Conservation (phyloP, 2,113 vertebrate species). For the Passer domesticus region DNA sequence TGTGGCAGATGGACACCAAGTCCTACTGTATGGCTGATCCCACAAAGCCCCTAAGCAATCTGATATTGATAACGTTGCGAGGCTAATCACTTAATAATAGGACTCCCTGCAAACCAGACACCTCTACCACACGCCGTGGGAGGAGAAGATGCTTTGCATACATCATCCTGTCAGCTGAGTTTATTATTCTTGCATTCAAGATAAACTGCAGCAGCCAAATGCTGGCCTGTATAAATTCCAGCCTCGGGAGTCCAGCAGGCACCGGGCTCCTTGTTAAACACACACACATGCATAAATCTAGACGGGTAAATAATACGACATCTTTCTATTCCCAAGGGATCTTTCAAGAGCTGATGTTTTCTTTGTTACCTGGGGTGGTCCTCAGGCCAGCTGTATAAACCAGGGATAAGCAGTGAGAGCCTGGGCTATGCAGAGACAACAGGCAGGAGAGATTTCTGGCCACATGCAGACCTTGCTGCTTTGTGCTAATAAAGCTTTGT, state of each 20-base stretch:
- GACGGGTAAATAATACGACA: conserved; percentile 64
- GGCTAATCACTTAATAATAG: conserved; percentile 73
- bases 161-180: conserved; percentile 77
- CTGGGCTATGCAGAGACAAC: conserved; percentile 7
- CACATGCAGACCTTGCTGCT: conserved; percentile 33
- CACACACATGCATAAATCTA: conserved; percentile 71
- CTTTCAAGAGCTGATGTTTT: conserved; percentile 60
- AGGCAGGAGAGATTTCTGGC: conserved; percentile 55
- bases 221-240: conserved; percentile 80
- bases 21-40: conserved; percentile 21
- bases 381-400: conserved; percentile 68
- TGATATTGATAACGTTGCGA: conserved; percentile 64
- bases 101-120: conserved; percentile 67
- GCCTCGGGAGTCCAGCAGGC: conserved; percentile 65
- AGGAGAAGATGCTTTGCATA: conserved; percentile 75
- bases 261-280: conserved; percentile 61
- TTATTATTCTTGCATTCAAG: conserved; percentile 78
- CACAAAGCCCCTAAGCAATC: conserved; percentile 62
- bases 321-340: conserved; percentile 35
- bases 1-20: neutral
- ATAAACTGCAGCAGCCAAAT: conserved; percentile 76
- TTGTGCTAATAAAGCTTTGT: conserved; percentile 55
- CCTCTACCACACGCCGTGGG: conserved; percentile 44
- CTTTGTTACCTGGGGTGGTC: conserved; percentile 74
- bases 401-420: conserved; percentile 38